A percentile compares a stretch with the other conserved stretches of the same genome.
These are phyloP conservation scores for Zaprionus taronus DNA, from an alignment of 1,140 invertebrate genomes.

Conservation along the genomic window DNA sequence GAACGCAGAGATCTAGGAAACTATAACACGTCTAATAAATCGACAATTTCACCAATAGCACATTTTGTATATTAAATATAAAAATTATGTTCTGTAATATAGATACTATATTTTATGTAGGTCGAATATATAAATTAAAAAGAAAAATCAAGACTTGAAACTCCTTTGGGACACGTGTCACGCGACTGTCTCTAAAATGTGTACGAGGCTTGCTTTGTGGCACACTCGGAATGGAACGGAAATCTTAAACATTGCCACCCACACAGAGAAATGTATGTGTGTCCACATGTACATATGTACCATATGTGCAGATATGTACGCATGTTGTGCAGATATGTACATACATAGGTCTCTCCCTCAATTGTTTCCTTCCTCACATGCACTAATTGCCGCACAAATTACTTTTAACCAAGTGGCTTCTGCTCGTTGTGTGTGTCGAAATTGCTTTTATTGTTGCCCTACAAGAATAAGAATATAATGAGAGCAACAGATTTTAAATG, in stretches of 20 bases:
- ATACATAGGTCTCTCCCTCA: constrained; percentile 35
- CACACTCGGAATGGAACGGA: constrained; percentile 24
- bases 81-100: too few species aligned
- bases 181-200: constrained; percentile 17
- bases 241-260: constrained; percentile 32
- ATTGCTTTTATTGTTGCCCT: constrained; percentile 50
- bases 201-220: constrained; percentile 9
- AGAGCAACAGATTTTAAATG: constrained; percentile 25
- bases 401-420: constrained; percentile 63
- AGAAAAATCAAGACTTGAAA: background rate
- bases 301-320: too few species aligned
- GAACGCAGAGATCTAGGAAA: too few species aligned
- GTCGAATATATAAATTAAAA: background rate
- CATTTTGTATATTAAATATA: too few species aligned
- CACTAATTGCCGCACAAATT: constrained; percentile 73
- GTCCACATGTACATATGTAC: too few species aligned
- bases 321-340: background rate
- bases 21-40: too few species aligned
- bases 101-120: background rate
- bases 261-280: background rate
- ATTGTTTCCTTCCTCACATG: constrained; percentile 52
- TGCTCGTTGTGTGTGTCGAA: constrained; percentile 54
- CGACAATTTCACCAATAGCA: too few species aligned
- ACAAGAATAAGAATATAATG: constrained; percentile 7
- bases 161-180: constrained; percentile 6